Evolutionary conservation across 2,113 vertebrate genomes (phyloP), one percentile per base, ranked within the genome.

Genomic region (Tor tambroides): DNA sequence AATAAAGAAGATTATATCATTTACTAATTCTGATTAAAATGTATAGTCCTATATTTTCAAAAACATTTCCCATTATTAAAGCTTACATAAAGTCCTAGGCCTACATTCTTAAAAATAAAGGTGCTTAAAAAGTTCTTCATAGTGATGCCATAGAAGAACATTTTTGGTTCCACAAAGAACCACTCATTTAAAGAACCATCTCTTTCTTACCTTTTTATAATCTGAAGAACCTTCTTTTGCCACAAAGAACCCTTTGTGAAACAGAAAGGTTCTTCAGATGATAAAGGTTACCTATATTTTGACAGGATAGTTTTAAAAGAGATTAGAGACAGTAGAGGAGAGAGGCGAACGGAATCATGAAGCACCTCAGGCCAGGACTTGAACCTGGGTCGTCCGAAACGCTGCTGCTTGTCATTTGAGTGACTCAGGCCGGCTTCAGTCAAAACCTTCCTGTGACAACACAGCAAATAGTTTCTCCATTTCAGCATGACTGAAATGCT

Each of bases 1-100:
- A 17, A 43, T 84, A 75, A 77, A 85, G 9, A 54, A 78, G 76
- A 54, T 78, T 78, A 78, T 26, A 78, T 49, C 30, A 67, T 77
- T 63, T 43, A 85, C 35, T 28, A 85, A 19, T 28, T 63, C 46
- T 2, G 41, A 51, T 69, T 59, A 26, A 80, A 84, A 84, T 56
- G 26, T 38, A 41, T 69, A 78, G 51, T 28, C 54, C 54, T 51
- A 28, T 51, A 28, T 54, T 78, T 17, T 32, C 26, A 78, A 6
- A 32, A 32, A 35, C 23, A 49, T 23, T 38, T n/a, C 10, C 46
- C 9, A 69, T 38, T 11, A 8, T 6, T 61, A n/a, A 80, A 61
- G 77, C 72, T 77, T 84, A 59, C 76, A 41, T 4, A 26, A 85
- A 81, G 3, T 26, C 35, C 38, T n/a, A 74, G 19, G 38, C 5